Percentiles rank a stretch among this genome's conserved stretches.
Conservation (phyloP, 2,113 vertebrate genomes). For the Pygoscelis antarcticus region DNA sequence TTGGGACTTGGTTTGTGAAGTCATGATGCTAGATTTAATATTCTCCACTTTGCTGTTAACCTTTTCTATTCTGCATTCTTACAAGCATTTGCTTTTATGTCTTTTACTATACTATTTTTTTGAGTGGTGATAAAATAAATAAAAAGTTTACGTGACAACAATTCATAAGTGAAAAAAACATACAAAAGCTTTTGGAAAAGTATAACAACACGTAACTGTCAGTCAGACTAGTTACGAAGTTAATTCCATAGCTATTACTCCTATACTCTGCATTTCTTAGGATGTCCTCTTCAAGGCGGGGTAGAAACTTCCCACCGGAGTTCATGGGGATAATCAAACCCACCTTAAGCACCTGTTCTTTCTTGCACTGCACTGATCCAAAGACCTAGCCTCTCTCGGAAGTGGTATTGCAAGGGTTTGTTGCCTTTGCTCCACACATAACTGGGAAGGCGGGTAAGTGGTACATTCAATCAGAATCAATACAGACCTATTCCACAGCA, state of each 20-base stretch:
- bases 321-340: background rate
- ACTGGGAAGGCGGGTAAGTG: background rate
- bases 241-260: background rate
- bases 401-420: background rate
- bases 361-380: background rate
- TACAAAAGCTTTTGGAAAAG: background rate
- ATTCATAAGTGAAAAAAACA: background rate
- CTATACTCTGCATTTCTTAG: background rate
- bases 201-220: background rate
- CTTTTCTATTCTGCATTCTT: background rate
- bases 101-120: background rate
- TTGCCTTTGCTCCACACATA: background rate
- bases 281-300: background rate
- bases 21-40: background rate
- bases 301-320: background rate
- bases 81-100: background rate
- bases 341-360: background rate
- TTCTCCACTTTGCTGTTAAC: background rate
- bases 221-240: background rate
- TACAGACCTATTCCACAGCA: background rate
- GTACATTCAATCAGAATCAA: background rate
- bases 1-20: background rate
- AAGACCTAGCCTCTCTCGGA: background rate
- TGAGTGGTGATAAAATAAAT: background rate
- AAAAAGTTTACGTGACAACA: background rate